phyloP scores from a whole-genome alignment of 1,140 invertebrate species.

The Lutraria rhynchaena region DNA sequence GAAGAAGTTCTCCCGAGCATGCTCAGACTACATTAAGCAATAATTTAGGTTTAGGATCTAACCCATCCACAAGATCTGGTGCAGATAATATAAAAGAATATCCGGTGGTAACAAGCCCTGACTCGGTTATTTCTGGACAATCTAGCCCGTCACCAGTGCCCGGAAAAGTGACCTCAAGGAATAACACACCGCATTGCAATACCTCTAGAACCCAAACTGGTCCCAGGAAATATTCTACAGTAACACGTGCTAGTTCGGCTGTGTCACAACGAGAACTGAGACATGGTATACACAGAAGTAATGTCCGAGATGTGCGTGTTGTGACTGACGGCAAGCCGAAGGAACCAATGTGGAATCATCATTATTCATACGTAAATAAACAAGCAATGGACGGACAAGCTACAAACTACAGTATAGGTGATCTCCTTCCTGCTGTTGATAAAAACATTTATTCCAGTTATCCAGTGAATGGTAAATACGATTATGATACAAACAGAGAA shows the following conservation, averaged over 20 bases:
- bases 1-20: neutral
- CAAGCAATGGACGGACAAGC: slow-evolving; percentile 29
- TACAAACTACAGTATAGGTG: slow-evolving; percentile 36
- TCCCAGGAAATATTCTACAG: neutral
- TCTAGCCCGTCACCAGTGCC: neutral
- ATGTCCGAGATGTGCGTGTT: slow-evolving; percentile 37
- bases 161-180: neutral
- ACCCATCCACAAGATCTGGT: neutral
- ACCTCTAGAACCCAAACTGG: neutral
- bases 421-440: slow-evolving; percentile 48
- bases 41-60: neutral
- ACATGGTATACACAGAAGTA: neutral
- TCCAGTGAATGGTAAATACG: slow-evolving; percentile 8
- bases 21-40: neutral
- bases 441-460: slow-evolving; percentile 45
- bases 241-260: neutral
- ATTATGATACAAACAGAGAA: neutral
- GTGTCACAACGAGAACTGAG: slow-evolving; percentile 15
- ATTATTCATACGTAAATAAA: slow-evolving; percentile 31
- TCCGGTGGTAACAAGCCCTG: neutral
- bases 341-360: slow-evolving; percentile 49
- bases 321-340: slow-evolving; percentile 29
- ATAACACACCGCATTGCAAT: slow-evolving; percentile 10
- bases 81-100: neutral
- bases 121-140: neutral